Base-by-base conservation (phyloP, 1,140 invertebrate species). In the Parapsyche elsis region DNA sequence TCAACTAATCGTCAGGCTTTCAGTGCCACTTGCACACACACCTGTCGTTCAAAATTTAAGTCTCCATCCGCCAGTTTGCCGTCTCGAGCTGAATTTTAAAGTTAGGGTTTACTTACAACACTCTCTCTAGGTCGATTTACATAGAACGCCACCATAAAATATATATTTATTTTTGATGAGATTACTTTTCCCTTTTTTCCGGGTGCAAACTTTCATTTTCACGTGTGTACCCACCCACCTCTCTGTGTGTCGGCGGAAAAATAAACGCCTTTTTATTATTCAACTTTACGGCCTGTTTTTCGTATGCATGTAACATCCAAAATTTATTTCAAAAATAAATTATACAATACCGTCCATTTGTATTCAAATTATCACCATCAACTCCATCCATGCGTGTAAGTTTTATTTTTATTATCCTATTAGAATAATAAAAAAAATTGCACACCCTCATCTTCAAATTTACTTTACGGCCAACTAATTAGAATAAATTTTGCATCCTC, bases 341-440 rank as follows among this genome's bases (percentile, higher is more conserved):
- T 14, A 16, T 16, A 53, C 49, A 53, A 53, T 53, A 53, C 49
- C 10, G 12, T 53, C 16, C 16, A 53, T 26, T 67, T 23, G 24
- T 30, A 67, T 67, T 67, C 64, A 26, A 67, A 67, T 67, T 26
- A 26, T 67, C 64, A 1, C 21, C 5, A 4, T 30, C 16, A 21
- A 7, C 7, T 38, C 21, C 57, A 1, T 21, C 7, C 57, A 21
- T 21, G 19, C 16, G 57, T 61, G 16, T 21, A 9, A 21, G 14
- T 16, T 19, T 19, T 61, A 61, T 61, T 61, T 61, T 61, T 19
- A 67, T 67, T 67, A 24, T 30, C 12, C 64, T 23, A 30, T 67
- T 30, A 30, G 0, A 26, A 26, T 67, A n/a, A 64, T 1, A 14
- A 12, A 53, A 53, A 53, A 53, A 53, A 16, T 5, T 14, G 16